These are phyloP conservation scores for Tipula unca DNA, from an alignment of 2,888 invertebrate species.

Conservation along the genomic window DNA sequence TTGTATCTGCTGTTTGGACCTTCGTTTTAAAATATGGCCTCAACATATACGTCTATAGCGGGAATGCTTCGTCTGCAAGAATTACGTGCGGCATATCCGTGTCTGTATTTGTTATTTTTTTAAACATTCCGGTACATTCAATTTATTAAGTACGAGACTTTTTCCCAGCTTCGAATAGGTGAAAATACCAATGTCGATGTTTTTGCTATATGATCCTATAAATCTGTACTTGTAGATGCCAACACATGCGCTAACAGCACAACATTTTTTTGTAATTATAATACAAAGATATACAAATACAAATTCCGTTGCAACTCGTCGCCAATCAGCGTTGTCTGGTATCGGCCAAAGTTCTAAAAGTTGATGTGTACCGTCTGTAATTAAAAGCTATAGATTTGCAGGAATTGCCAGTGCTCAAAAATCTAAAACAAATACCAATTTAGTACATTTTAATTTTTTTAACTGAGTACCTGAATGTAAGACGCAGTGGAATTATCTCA, in stretches of 20 bases:
- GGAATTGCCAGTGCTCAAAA: background rate
- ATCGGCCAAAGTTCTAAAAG: background rate
- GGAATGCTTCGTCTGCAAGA: no score
- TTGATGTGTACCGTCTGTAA: background rate
- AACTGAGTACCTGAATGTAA: background rate
- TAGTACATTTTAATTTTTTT: background rate
- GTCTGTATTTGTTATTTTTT: background rate
- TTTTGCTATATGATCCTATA: background rate
- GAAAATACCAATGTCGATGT: no score
- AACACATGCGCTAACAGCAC: background rate
- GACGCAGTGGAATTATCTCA: background rate
- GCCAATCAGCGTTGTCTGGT: no score
- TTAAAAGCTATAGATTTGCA: background rate
- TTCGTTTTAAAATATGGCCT: no score
- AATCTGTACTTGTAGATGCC: background rate
- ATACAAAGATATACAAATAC: background rate
- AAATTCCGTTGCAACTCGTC: no score
- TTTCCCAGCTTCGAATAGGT: no score
- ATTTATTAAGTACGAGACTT: no score
- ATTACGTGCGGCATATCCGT: no score
- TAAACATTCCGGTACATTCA: background rate
- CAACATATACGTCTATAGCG: no score
- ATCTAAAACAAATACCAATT: background rate
- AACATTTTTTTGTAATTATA: background rate
- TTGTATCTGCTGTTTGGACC: no score